phyloP scores from a whole-genome alignment of 2,113 vertebrate species.

The Thermophis baileyi region DNA sequence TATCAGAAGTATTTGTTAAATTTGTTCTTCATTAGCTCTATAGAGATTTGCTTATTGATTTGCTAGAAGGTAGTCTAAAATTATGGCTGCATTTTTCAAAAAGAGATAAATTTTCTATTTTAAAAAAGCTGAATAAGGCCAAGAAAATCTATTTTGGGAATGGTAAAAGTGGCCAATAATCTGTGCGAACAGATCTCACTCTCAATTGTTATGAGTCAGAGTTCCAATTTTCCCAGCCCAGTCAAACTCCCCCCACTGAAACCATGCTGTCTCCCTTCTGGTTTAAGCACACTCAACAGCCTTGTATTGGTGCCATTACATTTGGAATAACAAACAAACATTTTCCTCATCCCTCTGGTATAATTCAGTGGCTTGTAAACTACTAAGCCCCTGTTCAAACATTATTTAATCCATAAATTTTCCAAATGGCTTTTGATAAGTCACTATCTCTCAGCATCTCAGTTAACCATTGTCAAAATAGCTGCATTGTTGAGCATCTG shows the following conservation, averaged over 20 bases:
- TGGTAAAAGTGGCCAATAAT: background rate
- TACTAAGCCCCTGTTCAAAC: background rate
- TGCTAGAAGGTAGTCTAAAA: background rate
- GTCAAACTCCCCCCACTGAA: background rate
- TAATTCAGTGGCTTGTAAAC: conserved; percentile 6
- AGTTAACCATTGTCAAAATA: background rate
- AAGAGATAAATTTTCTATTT: background rate
- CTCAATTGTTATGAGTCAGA: background rate
- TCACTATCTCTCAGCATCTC: background rate
- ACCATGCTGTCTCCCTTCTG: background rate
- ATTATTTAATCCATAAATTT: conserved; percentile 2
- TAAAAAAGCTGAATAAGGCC: background rate
- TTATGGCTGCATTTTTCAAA: background rate
- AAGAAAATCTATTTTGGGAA: background rate
- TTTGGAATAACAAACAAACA: conserved; percentile 17
- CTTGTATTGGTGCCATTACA: background rate
- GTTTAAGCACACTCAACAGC: background rate
- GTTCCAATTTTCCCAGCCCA: background rate
- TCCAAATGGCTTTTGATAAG: background rate
- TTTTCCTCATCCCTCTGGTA: background rate
- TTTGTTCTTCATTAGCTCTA: background rate
- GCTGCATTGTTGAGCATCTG: background rate
- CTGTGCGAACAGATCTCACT: background rate
- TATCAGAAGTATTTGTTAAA: background rate
- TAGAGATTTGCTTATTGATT: background rate